A percentile compares a stretch with the other conserved stretches of the same genome.
Evolutionary conservation across 2,797 vertebrate species (phyloP).

Genomic region (Zalophus californianus): DNA sequence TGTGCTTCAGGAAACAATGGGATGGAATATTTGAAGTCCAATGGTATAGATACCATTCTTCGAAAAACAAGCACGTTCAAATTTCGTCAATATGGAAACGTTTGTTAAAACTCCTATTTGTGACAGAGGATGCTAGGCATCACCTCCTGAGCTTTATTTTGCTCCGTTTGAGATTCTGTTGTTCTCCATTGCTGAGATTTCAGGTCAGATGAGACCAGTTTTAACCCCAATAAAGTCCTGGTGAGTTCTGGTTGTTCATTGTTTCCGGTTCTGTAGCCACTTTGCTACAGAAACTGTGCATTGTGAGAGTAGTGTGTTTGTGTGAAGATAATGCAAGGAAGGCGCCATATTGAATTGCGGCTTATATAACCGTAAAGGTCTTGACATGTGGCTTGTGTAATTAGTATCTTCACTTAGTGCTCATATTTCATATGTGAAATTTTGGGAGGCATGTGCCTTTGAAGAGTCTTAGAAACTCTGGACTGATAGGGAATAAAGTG

Average conservation of each 20-base stretch:
- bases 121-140: not conserved
- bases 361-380: not conserved
- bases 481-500: not conserved
- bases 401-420: not conserved
- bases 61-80: slow-evolving; percentile 14
- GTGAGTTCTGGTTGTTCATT: not conserved
- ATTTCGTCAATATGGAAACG: not conserved
- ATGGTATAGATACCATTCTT: not conserved
- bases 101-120: slow-evolving; percentile 16
- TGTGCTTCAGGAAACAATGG: slow-evolving; percentile 19
- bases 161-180: not conserved
- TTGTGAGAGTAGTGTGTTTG: not conserved
- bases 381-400: not conserved
- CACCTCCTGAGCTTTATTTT: not conserved
- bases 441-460: not conserved
- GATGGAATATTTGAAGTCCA: slow-evolving; percentile 51
- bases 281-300: not conserved
- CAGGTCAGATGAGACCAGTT: not conserved
- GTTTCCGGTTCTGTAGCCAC: not conserved
- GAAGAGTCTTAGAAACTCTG: slow-evolving; percentile 2
- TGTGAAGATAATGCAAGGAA: not conserved
- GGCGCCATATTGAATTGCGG: not conserved
- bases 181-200: slow-evolving; percentile 7
- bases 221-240: not conserved
- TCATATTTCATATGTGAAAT: not conserved